These are phyloP conservation scores for Nyctibius bracteatus DNA, from an alignment of 2,113 vertebrate genomes.

Conservation along the genomic window DNA sequence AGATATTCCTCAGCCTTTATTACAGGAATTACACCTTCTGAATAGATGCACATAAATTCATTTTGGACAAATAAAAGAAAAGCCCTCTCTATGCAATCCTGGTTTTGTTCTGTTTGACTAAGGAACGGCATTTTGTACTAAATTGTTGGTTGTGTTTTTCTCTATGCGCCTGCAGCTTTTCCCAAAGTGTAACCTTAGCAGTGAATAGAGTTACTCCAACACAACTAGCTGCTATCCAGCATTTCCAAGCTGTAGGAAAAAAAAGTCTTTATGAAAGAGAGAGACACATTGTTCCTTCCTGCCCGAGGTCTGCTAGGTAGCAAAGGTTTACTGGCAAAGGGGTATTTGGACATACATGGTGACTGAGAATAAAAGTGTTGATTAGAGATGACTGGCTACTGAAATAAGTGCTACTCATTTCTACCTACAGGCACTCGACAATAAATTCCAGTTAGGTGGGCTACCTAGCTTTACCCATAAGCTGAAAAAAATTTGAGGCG, in stretches of 20 bases:
- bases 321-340: background rate
- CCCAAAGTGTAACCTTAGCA: background rate
- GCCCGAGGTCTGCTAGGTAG: background rate
- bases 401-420: background rate
- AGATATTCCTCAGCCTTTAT: background rate
- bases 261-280: background rate
- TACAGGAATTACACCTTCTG: background rate
- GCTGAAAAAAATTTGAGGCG: background rate
- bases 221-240: background rate
- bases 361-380: background rate
- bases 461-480: background rate
- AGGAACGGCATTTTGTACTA: background rate
- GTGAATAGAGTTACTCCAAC: background rate
- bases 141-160: background rate
- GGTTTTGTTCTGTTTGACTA: background rate
- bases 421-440: background rate
- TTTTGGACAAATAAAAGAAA: background rate
- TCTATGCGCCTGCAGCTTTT: background rate
- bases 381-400: background rate
- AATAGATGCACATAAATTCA: background rate
- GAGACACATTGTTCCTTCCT: background rate
- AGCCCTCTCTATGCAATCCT: background rate
- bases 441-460: background rate
- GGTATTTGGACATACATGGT: background rate
- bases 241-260: background rate